phyloP scores from a whole-genome alignment of 2,113 vertebrate species.

The Turdus rufiventris region DNA sequence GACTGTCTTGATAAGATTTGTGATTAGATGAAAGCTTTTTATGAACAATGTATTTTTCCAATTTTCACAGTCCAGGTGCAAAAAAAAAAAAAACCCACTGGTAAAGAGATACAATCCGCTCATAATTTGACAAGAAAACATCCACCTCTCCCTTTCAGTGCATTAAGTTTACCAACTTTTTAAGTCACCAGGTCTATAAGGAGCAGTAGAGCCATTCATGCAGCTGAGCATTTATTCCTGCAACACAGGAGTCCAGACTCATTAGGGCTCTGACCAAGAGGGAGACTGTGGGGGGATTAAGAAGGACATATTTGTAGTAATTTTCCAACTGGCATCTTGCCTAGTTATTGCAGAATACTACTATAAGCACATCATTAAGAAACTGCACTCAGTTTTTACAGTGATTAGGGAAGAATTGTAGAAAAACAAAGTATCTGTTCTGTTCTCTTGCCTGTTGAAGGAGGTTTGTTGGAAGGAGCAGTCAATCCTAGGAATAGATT shows the following conservation, averaged over 20 bases:
- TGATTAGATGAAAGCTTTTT: neutral
- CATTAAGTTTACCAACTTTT: neutral
- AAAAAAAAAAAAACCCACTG: neutral
- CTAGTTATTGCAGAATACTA: neutral
- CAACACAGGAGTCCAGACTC: neutral
- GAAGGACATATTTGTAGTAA: neutral
- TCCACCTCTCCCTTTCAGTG: neutral
- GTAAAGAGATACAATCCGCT: neutral
- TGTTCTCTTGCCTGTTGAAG: neutral
- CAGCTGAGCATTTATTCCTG: neutral
- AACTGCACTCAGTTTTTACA: neutral
- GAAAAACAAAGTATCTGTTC: neutral
- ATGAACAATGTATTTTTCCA: neutral
- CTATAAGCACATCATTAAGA: neutral
- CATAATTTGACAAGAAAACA: neutral
- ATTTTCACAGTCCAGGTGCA: neutral
- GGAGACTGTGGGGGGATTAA: neutral
- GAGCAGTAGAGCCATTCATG: neutral
- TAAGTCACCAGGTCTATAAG: neutral
- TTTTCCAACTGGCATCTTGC: neutral
- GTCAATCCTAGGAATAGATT: neutral
- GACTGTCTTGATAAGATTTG: neutral
- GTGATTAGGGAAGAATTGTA: neutral
- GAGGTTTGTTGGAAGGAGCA: neutral
- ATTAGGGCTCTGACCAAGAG: neutral